A percentile compares a stretch with the other conserved stretches of the same genome.
Evolutionary conservation across 2,888 invertebrate genomes (phyloP).

Genomic region (Elmis aenea): DNA sequence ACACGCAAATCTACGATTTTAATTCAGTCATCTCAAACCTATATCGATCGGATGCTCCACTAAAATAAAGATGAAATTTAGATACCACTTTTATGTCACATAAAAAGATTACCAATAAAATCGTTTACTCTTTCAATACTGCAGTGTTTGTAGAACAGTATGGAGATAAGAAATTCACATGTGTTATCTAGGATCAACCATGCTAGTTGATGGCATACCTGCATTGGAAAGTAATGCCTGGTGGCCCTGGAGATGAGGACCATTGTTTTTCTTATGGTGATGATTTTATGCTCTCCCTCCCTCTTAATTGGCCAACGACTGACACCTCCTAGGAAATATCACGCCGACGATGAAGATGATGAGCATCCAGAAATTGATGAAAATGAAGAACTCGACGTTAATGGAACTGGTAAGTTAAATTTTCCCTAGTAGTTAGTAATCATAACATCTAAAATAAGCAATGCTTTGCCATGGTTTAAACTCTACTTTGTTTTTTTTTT

Average conservation of each 20-base stretch:
- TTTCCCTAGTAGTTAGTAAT: too few species aligned
- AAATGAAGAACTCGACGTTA: slow-evolving; percentile 42
- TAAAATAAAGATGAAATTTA: slow-evolving; percentile 7
- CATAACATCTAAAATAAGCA: too few species aligned
- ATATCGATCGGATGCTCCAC: slow-evolving; percentile 8
- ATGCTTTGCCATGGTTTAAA: too few species aligned
- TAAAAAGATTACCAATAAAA: too few species aligned
- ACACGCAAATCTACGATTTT: too few species aligned
- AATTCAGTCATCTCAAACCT: too few species aligned
- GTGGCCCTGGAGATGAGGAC: slow-evolving; percentile 44
- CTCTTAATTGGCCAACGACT: slow-evolving; percentile 37
- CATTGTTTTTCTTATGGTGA: slow-evolving; percentile 35
- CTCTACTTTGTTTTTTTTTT: too few species aligned
- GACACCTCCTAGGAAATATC: slow-evolving; percentile 35
- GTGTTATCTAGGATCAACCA: too few species aligned
- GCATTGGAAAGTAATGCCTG: slow-evolving; percentile 33
- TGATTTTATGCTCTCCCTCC: slow-evolving; percentile 42
- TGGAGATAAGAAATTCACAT: slow-evolving; percentile 14
- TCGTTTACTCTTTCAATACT: too few species aligned
- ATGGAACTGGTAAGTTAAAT: slow-evolving; percentile 46
- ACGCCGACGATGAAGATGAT: slow-evolving; percentile 37
- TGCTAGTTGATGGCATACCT: slow-evolving; percentile 36
- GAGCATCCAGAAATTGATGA: slow-evolving; percentile 35
- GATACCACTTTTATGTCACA: too few species aligned
- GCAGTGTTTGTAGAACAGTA: too few species aligned